These are phyloP conservation scores for Polymixis flavicincta DNA, from an alignment of 2,888 invertebrate genomes.

Conservation along the genomic window DNA sequence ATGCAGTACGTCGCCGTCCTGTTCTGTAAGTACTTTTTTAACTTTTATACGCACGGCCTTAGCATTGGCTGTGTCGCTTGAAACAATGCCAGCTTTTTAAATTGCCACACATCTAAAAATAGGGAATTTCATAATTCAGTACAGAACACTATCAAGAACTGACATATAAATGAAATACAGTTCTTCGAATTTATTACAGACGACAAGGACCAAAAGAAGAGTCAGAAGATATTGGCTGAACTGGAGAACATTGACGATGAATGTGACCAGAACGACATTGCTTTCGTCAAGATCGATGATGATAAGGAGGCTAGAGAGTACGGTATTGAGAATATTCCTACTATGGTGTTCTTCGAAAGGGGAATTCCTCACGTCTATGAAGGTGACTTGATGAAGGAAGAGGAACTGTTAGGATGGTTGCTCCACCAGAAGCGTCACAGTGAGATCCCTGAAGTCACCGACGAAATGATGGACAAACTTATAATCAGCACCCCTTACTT, in stretches of 20 bases:
- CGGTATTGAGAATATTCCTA: constrained; percentile 95
- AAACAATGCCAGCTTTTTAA: constrained; percentile 78
- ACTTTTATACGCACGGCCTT: constrained; percentile 62
- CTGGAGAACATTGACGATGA: constrained; percentile 98
- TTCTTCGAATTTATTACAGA: constrained; percentile 91
- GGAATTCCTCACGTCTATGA: constrained; percentile 94
- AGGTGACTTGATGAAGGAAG: constrained; percentile 97
- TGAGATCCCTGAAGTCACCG: constrained; percentile 97
- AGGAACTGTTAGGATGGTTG: constrained; percentile 97
- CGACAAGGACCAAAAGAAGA: constrained; percentile 97
- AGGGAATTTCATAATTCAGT: constrained; percentile 68
- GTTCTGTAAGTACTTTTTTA: constrained; percentile 94
- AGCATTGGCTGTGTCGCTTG: constrained; percentile 74
- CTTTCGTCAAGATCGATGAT: constrained; percentile 97
- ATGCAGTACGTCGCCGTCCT: constrained; percentile 97
- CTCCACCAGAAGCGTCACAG: constrained; percentile 97
- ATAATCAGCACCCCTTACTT: constrained; percentile 95
- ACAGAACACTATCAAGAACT: constrained; percentile 82
- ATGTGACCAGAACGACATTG: constrained; percentile 97
- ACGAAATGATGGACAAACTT: constrained; percentile 98
- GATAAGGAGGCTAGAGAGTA: constrained; percentile 97
- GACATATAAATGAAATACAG: constrained; percentile 90
- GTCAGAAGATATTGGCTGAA: constrained; percentile 95
- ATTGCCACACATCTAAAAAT: constrained; percentile 69
- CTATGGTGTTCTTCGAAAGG: constrained; percentile 94